A percentile compares a stretch with the other conserved stretches of the same genome.
These are phyloP conservation scores for Hirtodrosophila histrioides DNA, from an alignment of 2,888 invertebrate genomes.

Conservation along the genomic window DNA sequence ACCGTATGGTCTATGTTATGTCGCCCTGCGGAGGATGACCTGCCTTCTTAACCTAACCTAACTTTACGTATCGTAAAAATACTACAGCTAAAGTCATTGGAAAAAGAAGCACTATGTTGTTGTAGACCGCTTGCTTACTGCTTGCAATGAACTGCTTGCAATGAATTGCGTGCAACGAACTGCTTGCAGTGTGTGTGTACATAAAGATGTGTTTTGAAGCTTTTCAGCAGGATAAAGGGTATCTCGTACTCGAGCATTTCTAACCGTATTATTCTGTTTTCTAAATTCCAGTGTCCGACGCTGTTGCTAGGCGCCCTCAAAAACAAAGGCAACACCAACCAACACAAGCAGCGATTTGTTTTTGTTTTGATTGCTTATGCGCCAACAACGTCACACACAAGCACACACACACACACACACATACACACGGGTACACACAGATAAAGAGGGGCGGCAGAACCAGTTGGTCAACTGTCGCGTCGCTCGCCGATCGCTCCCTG, in stretches of 20 bases:
- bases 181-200: no score
- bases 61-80: no score
- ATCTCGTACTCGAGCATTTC: background rate
- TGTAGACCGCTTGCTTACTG: no score
- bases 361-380: constrained; percentile 47
- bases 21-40: no score
- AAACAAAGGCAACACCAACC: constrained; percentile 45
- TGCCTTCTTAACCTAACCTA: no score
- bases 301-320: constrained; percentile 72
- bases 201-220: no score
- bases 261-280: constrained; percentile 6
- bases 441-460: constrained; percentile 33
- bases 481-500: constrained; percentile 28
- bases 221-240: background rate
- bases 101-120: no score
- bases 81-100: no score
- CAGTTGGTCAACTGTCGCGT: constrained; percentile 58
- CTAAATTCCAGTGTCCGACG: constrained; percentile 23
- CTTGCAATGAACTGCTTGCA: no score
- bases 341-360: constrained; percentile 54
- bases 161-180: no score
- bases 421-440: constrained; percentile 3
- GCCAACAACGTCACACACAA: constrained; percentile 23
- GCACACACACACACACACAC: constrained; percentile 12
- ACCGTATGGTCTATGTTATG: no score